Evolutionary conservation across 1,140 invertebrate genomes (phyloP).

Genomic region (Drosophila nasuta): DNA sequence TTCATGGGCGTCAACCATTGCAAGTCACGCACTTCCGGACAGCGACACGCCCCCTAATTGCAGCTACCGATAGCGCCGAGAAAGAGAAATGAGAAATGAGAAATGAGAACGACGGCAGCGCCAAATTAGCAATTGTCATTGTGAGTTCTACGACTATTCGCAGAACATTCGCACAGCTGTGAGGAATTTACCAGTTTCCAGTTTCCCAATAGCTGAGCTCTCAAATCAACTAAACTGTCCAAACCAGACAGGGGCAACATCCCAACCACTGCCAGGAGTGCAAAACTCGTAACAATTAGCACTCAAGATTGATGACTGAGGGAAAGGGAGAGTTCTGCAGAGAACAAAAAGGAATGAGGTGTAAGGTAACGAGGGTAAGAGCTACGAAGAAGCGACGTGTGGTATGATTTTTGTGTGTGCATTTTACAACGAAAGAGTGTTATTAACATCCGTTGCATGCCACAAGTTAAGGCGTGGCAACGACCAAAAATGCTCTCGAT

Average conservation of each 20-base stretch:
- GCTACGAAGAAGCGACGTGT: slow-evolving; percentile 14
- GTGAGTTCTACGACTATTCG: slow-evolving; percentile 34
- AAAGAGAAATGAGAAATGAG: slow-evolving; percentile 8
- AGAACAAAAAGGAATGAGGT: background rate
- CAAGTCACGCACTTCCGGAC: slow-evolving; percentile 78
- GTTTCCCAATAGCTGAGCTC: slow-evolving; percentile 45
- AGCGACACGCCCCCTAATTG: slow-evolving; percentile 69
- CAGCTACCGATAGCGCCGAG: slow-evolving; percentile 26
- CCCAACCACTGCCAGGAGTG: slow-evolving; percentile 16
- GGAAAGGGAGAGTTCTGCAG: slow-evolving; percentile 17
- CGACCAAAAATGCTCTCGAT: background rate
- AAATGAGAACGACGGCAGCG: slow-evolving; percentile 24
- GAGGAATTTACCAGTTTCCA: slow-evolving; percentile 59
- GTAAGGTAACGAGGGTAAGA: background rate
- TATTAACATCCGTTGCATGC: slow-evolving; percentile 5
- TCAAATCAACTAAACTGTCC: background rate
- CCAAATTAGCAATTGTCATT: slow-evolving; percentile 75
- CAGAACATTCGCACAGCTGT: slow-evolving; percentile 41
- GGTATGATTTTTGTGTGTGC: slow-evolving; percentile 29
- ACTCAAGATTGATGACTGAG: slow-evolving; percentile 62
- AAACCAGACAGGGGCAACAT: slow-evolving; percentile 4
- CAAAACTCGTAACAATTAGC: slow-evolving; percentile 77
- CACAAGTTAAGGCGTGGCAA: slow-evolving; percentile 25
- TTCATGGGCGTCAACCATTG: slow-evolving; percentile 43
- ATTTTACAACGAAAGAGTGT: background rate